phyloP scores from a whole-genome alignment of 1,140 invertebrate species.

The Maniola jurtina region DNA sequence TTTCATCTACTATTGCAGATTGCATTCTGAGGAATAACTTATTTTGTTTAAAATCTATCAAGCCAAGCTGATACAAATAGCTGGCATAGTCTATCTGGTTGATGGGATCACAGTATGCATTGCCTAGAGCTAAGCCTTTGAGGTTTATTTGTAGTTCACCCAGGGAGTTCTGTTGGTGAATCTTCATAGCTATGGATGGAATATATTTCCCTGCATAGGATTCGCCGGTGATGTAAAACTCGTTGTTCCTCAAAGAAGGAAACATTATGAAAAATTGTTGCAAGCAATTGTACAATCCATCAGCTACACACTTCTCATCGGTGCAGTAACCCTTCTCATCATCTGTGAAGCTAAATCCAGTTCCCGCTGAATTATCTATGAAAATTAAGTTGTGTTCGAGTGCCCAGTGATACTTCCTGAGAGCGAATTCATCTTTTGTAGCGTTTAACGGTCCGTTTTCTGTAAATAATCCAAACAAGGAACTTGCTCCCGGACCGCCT shows the following conservation, averaged over 20 bases:
- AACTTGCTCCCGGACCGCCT: constrained; percentile 86
- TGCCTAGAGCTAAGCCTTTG: constrained; percentile 82
- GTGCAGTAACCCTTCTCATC: constrained; percentile 80
- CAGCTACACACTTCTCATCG: constrained; percentile 82
- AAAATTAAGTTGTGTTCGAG: constrained; percentile 86
- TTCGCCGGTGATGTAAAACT: constrained; percentile 89
- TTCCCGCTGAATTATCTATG: constrained; percentile 91
- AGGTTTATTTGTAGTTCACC: constrained; percentile 82
- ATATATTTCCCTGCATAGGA: constrained; percentile 93
- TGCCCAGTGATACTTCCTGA: constrained; percentile 85
- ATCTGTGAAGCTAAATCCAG: constrained; percentile 86
- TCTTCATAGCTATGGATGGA: constrained; percentile 85
- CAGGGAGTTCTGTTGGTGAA: constrained; percentile 82
- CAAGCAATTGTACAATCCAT: constrained; percentile 81
- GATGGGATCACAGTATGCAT: constrained; percentile 83
- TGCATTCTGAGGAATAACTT: constrained; percentile 81
- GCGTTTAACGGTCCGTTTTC: constrained; percentile 76
- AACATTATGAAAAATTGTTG: constrained; percentile 86
- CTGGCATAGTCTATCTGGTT: constrained; percentile 83
- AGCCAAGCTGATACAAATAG: constrained; percentile 82
- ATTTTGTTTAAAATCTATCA: constrained; percentile 79
- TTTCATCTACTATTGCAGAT: constrained; percentile 77
- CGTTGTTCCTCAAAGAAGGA: constrained; percentile 82
- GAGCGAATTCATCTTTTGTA: constrained; percentile 52
- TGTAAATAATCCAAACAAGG: constrained; percentile 78